A percentile compares a stretch with the other conserved stretches of the same genome.
Conservation (phyloP, 2,113 vertebrate species). For the Alosa alosa region DNA sequence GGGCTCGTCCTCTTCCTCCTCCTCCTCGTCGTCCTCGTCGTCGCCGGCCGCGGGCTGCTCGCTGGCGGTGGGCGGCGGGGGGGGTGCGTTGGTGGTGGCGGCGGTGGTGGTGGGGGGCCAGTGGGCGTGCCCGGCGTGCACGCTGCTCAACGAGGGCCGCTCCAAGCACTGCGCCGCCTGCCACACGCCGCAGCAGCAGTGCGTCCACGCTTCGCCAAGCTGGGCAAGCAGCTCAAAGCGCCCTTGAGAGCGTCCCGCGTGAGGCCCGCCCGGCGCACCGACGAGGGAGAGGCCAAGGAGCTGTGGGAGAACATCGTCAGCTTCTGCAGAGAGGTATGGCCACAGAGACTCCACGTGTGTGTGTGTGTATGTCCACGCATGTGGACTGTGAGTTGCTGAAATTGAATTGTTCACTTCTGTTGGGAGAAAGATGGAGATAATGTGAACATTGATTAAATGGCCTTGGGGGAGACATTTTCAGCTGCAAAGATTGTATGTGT, state of each 20-base stretch:
- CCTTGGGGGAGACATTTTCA: neutral
- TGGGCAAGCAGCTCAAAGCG: slow-evolving; percentile 80
- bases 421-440: too few species aligned
- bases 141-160: slow-evolving; percentile 83
- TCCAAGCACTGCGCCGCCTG: slow-evolving; percentile 89
- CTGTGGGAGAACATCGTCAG: slow-evolving; percentile 95
- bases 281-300: slow-evolving; percentile 95
- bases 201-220: slow-evolving; percentile 78
- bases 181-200: slow-evolving; percentile 92
- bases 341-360: neutral
- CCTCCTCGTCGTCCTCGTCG: slow-evolving; percentile 46
- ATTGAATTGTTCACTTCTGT: neutral
- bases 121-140: slow-evolving; percentile 94
- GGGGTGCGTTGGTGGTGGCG: slow-evolving; percentile 31
- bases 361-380: neutral
- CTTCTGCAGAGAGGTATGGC: slow-evolving; percentile 92
- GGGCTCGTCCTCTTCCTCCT: slow-evolving; percentile 44
- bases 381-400: too few species aligned
- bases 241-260: slow-evolving; percentile 93
- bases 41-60: slow-evolving; percentile 42
- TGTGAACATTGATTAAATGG: neutral
- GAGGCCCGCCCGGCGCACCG: slow-evolving; percentile 86
- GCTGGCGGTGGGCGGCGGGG: slow-evolving; percentile 1
- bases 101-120: slow-evolving; percentile 73
- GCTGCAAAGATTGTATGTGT: neutral